phyloP scores from a whole-genome alignment of 1,140 invertebrate genomes.

The Penaeus indicus region DNA sequence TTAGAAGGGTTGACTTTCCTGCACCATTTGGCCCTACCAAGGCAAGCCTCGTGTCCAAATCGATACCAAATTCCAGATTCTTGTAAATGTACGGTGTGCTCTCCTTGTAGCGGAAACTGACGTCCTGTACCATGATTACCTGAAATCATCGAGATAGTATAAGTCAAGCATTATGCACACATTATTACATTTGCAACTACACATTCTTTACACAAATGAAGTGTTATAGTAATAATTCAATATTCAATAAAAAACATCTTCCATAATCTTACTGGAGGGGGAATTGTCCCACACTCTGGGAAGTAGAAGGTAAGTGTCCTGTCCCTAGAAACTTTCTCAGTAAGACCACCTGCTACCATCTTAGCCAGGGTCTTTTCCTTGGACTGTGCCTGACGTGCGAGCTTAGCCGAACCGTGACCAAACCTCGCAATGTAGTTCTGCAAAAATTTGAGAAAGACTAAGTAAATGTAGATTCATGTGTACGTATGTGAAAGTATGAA shows the following conservation, averaged over 20 bases:
- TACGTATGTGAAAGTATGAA: no score
- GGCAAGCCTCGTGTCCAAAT: conserved; percentile 96
- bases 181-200: not conserved
- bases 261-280: conserved; percentile 98
- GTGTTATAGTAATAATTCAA: no score
- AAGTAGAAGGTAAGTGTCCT: conserved; percentile 96
- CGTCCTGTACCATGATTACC: conserved; percentile 78
- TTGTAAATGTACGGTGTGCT: conserved; percentile 93
- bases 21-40: conserved; percentile 99
- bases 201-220: not conserved
- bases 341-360: conserved; percentile 98
- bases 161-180: not conserved
- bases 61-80: conserved; percentile 98
- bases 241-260: conserved; percentile 70
- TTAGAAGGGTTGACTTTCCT: conserved; percentile 97
- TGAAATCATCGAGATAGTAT: not conserved
- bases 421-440: conserved; percentile 98
- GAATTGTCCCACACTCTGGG: conserved; percentile 95
- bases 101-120: conserved; percentile 95
- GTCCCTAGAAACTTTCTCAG: conserved; percentile 92
- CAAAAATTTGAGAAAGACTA: not conserved
- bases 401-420: conserved; percentile 98
- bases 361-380: conserved; percentile 99
- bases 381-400: conserved; percentile 97
- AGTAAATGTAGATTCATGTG: no score